These are phyloP conservation scores for Meloidogyne chitwoodi DNA, from an alignment of 1,140 invertebrate genomes.

Conservation along the genomic window DNA sequence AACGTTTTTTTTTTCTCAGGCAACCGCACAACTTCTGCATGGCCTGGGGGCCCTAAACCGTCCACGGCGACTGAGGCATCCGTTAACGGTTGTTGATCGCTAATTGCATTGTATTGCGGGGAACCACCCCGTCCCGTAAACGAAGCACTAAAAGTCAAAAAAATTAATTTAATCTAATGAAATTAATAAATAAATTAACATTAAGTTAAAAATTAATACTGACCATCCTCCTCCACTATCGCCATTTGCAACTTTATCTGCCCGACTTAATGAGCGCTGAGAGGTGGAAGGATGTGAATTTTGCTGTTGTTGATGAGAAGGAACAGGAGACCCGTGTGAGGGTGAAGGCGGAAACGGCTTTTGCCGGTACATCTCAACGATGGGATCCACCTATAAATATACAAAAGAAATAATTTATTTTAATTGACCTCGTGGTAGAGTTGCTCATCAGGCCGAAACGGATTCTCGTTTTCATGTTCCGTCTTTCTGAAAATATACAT, in stretches of 20 bases:
- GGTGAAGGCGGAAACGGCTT: constrained; percentile 47
- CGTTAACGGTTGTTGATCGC: not conserved
- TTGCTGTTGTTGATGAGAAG: constrained; percentile 21
- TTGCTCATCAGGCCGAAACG: constrained; percentile 44
- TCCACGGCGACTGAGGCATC: not conserved
- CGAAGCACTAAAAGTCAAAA: no score
- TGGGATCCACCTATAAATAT: constrained; percentile 39
- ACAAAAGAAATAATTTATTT: not conserved
- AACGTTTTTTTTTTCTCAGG: constrained; percentile 40
- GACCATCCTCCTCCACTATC: constrained; percentile 9
- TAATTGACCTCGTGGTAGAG: constrained; percentile 43
- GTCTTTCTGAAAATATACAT: constrained; percentile 35
- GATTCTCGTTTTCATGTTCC: constrained; percentile 47
- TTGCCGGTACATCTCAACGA: constrained; percentile 45
- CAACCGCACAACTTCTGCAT: constrained; percentile 42
- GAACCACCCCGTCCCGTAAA: not conserved
- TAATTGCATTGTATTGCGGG: not conserved
- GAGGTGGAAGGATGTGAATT: not conserved
- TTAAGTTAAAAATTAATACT: not conserved
- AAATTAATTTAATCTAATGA: no score
- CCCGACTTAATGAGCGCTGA: not conserved
- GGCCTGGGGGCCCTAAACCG: constrained; percentile 34
- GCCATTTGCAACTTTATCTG: not conserved
- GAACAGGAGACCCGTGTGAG: constrained; percentile 39
- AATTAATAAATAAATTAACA: no score